phyloP scores from a whole-genome alignment of 2,113 vertebrate species.

The Cercocebus atys region DNA sequence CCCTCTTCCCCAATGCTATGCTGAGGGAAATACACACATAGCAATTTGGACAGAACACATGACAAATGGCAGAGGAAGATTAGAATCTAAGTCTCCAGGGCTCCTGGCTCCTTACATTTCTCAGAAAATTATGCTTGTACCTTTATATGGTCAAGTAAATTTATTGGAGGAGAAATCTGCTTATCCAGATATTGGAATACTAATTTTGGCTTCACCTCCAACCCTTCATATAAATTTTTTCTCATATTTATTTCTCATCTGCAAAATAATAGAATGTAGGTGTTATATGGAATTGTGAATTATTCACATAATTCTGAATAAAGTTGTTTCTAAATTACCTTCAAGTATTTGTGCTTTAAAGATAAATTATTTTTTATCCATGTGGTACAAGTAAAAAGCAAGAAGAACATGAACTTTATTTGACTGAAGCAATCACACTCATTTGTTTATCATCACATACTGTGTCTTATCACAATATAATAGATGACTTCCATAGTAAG shows the following conservation, averaged over 20 bases:
- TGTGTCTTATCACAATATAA: background rate
- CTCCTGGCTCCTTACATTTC: background rate
- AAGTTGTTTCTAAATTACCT: background rate
- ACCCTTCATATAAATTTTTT: background rate
- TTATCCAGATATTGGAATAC: background rate
- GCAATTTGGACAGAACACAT: background rate
- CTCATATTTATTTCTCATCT: background rate
- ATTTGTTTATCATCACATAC: background rate
- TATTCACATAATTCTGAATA: background rate
- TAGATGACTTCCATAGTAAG: background rate
- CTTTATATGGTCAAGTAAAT: background rate
- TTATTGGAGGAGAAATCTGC: background rate
- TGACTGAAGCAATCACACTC: background rate
- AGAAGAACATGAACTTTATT: background rate
- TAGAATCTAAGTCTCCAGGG: background rate
- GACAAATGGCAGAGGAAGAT: background rate
- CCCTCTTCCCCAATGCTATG: rapidly evolving
- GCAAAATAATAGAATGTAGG: background rate
- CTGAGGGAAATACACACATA: background rate
- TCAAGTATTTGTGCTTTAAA: background rate
- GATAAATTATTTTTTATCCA: background rate
- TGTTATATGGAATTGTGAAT: background rate
- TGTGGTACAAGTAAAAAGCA: background rate
- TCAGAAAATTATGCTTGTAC: background rate
- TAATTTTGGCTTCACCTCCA: background rate